Evolutionary conservation across 1,140 invertebrate species (phyloP).

Genomic region (Manduca sexta): DNA sequence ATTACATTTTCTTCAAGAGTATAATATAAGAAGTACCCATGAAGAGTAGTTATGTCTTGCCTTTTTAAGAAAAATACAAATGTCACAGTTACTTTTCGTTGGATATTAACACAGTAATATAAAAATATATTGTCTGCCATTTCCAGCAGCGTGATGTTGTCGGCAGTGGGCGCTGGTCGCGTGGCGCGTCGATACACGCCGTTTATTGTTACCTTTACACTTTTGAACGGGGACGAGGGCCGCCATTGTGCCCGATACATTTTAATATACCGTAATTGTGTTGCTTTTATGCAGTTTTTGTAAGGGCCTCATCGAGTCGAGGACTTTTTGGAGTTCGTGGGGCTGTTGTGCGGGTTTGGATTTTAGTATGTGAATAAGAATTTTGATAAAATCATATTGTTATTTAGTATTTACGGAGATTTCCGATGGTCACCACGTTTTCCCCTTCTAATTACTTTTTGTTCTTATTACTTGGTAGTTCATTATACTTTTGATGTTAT

Average conservation of each 20-base stretch:
- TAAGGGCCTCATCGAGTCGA: neutral
- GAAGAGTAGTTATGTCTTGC: no score
- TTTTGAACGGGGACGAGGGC: constrained; percentile 1
- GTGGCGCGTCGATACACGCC: constrained; percentile 3
- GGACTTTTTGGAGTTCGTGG: neutral
- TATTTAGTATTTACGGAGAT: no score
- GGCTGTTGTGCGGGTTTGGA: no score
- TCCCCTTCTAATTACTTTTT: no score
- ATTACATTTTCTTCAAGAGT: no score
- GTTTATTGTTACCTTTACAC: constrained; percentile 7
- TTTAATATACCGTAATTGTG: neutral
- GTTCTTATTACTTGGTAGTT: no score
- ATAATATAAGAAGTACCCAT: neutral
- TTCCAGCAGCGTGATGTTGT: neutral
- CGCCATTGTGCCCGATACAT: neutral
- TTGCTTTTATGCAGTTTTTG: neutral
- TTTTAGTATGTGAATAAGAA: no score
- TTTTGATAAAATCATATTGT: no score
- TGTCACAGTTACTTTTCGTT: neutral
- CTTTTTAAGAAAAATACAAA: neutral
- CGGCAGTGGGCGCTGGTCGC: neutral
- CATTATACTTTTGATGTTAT: no score
- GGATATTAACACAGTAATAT: neutral
- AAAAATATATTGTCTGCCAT: neutral
- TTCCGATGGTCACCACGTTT: no score